Percentiles rank a stretch among this genome's conserved stretches.
These are phyloP conservation scores for Lacerta viridis DNA, from an alignment of 2,797 vertebrate species.

Conservation along the genomic window DNA sequence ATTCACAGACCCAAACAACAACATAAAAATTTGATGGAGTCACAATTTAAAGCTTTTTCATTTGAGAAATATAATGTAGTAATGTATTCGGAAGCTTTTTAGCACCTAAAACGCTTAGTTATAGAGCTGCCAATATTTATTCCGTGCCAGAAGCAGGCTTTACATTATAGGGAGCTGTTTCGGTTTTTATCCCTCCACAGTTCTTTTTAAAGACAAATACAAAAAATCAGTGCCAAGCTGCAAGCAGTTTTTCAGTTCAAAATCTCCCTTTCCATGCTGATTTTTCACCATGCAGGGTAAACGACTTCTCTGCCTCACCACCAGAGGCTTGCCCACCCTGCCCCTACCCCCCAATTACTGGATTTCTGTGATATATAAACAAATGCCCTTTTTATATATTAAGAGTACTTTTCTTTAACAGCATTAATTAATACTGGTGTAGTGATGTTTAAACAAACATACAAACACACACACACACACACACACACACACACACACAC, in stretches of 20 bases:
- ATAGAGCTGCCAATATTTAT: background rate
- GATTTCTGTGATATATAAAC: too few species aligned
- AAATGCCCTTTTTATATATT: too few species aligned
- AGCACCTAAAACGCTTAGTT: background rate
- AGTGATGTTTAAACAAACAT: too few species aligned
- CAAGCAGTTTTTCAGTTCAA: background rate
- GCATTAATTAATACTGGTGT: too few species aligned
- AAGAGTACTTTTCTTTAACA: too few species aligned
- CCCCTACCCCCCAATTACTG: too few species aligned
- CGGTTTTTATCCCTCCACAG: background rate
- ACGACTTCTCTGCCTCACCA: too few species aligned
- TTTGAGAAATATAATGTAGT: background rate
- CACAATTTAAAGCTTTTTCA: background rate
- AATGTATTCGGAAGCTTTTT: too few species aligned
- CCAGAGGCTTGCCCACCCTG: too few species aligned
- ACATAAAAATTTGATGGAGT: background rate
- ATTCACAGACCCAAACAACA: background rate
- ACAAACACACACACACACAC: too few species aligned
- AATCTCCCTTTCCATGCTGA: background rate
- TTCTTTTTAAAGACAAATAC: background rate
- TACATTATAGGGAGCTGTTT: background rate
- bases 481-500: too few species aligned
- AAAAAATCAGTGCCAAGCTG: background rate
- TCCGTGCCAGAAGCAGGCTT: background rate
- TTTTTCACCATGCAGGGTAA: background rate